phyloP scores from a whole-genome alignment of 1,140 invertebrate genomes.

The Paramacrobiotus metropolitanus region DNA sequence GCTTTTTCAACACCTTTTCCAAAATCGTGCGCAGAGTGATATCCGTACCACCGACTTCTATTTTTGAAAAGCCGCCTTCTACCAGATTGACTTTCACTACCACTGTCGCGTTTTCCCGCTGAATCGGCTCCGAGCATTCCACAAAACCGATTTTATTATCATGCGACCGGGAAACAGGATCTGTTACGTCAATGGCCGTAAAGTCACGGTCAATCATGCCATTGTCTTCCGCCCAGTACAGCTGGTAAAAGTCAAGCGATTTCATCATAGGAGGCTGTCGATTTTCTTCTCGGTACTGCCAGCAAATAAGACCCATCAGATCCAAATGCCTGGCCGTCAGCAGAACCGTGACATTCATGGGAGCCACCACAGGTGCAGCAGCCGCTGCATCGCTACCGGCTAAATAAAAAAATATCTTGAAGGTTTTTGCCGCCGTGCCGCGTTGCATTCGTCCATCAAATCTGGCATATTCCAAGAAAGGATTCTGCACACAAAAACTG shows the following conservation, averaged over 20 bases:
- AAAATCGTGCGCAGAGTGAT: conserved; percentile 23
- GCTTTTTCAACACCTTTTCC: conserved; percentile 22
- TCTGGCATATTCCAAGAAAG: conserved; percentile 64
- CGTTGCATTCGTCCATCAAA: conserved; percentile 45
- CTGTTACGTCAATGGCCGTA: conserved; percentile 51
- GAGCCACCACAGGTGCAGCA: not conserved
- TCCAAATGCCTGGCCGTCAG: conserved; percentile 62
- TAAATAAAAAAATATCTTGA: conserved; percentile 9
- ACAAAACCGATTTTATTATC: conserved; percentile 68
- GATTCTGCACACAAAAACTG: conserved; percentile 25
- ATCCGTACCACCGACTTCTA: conserved; percentile 21
- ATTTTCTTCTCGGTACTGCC: conserved; percentile 29
- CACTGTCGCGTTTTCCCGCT: conserved; percentile 9
- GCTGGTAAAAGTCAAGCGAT: conserved; percentile 37
- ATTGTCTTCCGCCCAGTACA: conserved; percentile 84
- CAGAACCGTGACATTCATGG: conserved; percentile 46
- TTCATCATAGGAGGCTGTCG: conserved; percentile 26
- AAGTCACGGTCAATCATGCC: conserved; percentile 87
- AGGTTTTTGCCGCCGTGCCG: conserved; percentile 1
- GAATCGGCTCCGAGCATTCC: conserved; percentile 26
- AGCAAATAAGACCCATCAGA: conserved; percentile 77
- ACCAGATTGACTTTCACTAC: conserved; percentile 10
- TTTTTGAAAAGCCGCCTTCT: conserved; percentile 24
- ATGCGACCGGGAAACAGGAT: conserved; percentile 72
- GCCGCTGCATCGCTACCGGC: too few relatives aligned